Evolutionary conservation across 2,888 invertebrate species (phyloP).

Genomic region (Drymonia ruficornis): DNA sequence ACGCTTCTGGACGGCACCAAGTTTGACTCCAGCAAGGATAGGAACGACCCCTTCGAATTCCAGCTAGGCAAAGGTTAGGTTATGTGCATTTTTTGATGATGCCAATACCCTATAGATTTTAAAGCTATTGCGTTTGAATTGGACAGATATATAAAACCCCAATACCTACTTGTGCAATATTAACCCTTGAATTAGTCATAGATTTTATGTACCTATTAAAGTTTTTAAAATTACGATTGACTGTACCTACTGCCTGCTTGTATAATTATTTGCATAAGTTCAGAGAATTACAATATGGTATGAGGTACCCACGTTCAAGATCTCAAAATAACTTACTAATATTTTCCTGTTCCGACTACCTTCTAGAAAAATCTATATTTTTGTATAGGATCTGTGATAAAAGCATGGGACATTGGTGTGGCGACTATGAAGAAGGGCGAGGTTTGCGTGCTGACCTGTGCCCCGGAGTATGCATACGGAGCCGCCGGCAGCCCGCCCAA

Average conservation of each 20-base stretch:
- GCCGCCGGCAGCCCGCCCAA: constrained; percentile 92
- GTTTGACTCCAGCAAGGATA: constrained; percentile 96
- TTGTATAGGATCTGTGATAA: constrained; percentile 90
- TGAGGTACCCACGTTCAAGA: no score
- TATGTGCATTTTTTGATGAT: background rate
- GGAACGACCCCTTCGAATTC: constrained; percentile 94
- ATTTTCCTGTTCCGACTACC: no score
- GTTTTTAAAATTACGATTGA: no score
- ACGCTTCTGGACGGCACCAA: constrained; percentile 93
- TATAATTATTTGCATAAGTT: no score
- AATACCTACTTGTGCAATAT: no score
- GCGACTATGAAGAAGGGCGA: constrained; percentile 97
- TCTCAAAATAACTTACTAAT: no score
- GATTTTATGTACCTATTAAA: no score
- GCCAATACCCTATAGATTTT: background rate
- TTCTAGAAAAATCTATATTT: no score
- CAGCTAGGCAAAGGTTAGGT: constrained; percentile 91
- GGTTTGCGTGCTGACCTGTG: constrained; percentile 92
- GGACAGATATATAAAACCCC: no score
- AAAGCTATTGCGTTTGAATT: background rate
- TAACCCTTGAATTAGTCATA: no score
- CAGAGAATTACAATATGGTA: no score
- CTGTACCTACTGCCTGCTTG: no score
- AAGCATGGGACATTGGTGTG: constrained; percentile 97
- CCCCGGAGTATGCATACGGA: constrained; percentile 96